Percentiles rank a stretch among this genome's conserved stretches.
phyloP scores from a whole-genome alignment of 2,888 invertebrate genomes.

The Sinhomidia bicolor region DNA sequence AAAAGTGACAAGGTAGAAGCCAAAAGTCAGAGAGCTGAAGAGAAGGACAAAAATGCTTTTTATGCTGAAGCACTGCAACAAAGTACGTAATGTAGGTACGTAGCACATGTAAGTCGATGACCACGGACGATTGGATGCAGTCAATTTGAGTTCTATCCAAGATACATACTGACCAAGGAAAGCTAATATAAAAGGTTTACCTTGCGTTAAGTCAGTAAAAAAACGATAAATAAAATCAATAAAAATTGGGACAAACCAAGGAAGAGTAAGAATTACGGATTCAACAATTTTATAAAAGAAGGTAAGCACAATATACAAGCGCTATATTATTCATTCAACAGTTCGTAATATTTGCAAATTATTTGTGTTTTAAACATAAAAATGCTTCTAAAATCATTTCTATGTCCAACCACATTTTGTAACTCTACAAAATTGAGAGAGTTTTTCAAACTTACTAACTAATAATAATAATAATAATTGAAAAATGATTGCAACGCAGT shows the following conservation, averaged over 20 bases:
- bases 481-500: not conserved
- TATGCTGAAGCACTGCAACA: not conserved
- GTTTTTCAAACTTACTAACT: too few relatives aligned
- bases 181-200: not conserved
- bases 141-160: not conserved
- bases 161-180: not conserved
- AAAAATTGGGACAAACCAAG: not conserved
- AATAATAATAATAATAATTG: conserved; percentile 2
- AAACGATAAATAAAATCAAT: not conserved
- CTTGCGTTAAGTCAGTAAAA: conserved; percentile 3
- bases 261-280: not conserved
- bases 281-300: too few relatives aligned
- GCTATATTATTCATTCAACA: too few relatives aligned
- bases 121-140: not conserved
- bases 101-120: not conserved
- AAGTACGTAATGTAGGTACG: not conserved
- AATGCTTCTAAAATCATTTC: too few relatives aligned
- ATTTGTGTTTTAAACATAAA: too few relatives aligned
- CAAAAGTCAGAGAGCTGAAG: not conserved
- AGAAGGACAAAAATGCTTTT: not conserved
- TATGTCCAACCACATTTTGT: too few relatives aligned
- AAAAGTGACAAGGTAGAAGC: conserved; percentile 8
- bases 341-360: too few relatives aligned
- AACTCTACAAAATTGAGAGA: too few relatives aligned
- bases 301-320: too few relatives aligned